Evolutionary conservation across 2,797 vertebrate genomes (phyloP).

Genomic region (Lepilemur septentrionalis): DNA sequence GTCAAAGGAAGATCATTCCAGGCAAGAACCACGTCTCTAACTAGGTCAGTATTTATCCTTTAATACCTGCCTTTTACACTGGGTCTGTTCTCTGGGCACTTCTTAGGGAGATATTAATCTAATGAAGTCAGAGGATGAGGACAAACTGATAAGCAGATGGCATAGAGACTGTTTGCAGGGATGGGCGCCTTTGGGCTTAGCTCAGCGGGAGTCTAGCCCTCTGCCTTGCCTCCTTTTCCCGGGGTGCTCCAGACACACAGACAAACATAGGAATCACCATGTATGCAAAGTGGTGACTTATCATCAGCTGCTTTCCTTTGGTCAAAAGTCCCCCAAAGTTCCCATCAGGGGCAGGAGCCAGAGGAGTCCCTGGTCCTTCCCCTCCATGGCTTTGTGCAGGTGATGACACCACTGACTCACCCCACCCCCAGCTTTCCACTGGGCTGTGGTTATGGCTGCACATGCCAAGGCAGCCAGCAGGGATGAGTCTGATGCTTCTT

Average conservation of each 20-base stretch:
- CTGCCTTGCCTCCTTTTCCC: neutral
- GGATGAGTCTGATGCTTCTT: neutral
- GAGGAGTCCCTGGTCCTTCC: slow-evolving; percentile 7
- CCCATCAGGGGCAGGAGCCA: neutral
- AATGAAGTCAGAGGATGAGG: neutral
- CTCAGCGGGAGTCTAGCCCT: neutral
- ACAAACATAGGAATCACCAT: neutral
- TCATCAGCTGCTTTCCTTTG: slow-evolving; percentile 28
- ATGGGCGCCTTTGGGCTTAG: neutral
- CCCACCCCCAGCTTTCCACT: too few species aligned
- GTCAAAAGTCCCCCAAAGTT: slow-evolving; percentile 63
- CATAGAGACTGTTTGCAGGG: neutral
- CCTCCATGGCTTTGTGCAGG: neutral
- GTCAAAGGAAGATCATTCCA: neutral
- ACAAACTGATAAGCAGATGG: neutral
- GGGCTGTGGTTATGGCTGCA: too few species aligned
- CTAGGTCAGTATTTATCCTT: neutral
- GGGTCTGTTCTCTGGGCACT: neutral
- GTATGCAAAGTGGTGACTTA: neutral
- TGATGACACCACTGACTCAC: neutral
- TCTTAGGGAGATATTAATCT: neutral
- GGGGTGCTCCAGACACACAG: neutral
- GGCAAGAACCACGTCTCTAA: neutral
- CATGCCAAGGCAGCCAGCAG: neutral
- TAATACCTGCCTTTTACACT: neutral